Percentiles rank a stretch among this genome's conserved stretches.
Evolutionary conservation across 2,113 vertebrate species (phyloP).

Genomic region (Trogon melanurus): DNA sequence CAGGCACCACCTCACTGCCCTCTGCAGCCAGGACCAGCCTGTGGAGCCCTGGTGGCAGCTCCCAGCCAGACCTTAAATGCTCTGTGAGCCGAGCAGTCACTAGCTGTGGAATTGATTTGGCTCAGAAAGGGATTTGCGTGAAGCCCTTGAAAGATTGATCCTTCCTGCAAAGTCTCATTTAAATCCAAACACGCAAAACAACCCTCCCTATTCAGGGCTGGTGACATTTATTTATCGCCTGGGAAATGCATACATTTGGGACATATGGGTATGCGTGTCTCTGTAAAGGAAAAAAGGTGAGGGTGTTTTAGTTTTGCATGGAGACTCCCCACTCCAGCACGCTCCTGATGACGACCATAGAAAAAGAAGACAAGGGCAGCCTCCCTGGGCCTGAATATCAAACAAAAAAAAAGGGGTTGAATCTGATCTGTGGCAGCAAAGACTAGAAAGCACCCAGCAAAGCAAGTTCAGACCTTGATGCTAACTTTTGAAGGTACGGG

Average conservation of each 20-base stretch:
- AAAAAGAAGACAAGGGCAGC: background rate
- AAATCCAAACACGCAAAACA: background rate
- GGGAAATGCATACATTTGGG: background rate
- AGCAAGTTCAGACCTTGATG: slow-evolving; percentile 2
- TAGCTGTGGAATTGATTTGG: background rate
- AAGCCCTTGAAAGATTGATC: background rate
- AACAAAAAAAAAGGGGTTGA: background rate
- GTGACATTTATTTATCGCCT: background rate
- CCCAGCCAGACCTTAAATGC: background rate
- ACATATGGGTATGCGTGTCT: rapidly evolving
- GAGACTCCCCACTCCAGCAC: background rate
- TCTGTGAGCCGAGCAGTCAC: background rate
- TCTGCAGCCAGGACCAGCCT: background rate
- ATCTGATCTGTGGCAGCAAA: background rate
- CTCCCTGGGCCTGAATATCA: background rate
- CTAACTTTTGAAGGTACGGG: background rate
- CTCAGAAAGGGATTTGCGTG: background rate
- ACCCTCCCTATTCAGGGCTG: background rate
- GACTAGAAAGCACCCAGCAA: background rate
- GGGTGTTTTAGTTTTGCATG: background rate
- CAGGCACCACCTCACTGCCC: background rate
- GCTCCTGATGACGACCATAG: background rate
- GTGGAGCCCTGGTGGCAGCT: background rate
- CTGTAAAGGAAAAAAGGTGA: background rate
- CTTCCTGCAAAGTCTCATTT: background rate